Conservation (phyloP, 92 coral and sea anemone genomes). For the Paragorgia papillata region DNA sequence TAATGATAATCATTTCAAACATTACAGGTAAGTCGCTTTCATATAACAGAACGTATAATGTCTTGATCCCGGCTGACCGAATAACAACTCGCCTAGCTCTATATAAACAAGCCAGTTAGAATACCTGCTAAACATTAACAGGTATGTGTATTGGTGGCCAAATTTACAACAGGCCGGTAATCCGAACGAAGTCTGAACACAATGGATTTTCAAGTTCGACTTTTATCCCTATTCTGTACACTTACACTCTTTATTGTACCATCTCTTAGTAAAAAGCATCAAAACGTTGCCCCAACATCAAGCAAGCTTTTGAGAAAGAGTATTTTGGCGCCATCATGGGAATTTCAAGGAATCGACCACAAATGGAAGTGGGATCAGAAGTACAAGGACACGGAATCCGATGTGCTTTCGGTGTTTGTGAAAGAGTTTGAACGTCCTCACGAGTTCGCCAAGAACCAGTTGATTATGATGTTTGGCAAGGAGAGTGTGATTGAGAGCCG, state of each 20-base stretch:
- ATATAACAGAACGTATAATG: too few species aligned
- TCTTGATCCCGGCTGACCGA: too few species aligned
- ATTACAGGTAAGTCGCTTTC: too few species aligned
- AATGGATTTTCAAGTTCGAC: not conserved
- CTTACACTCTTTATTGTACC: not conserved
- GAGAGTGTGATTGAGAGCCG: constrained; percentile 38
- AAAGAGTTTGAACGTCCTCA: constrained; percentile 12
- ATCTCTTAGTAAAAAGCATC: not conserved
- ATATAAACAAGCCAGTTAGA: too few species aligned
- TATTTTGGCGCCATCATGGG: constrained; percentile 29
- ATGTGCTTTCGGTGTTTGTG: constrained; percentile 28
- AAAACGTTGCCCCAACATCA: not conserved
- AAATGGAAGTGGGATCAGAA: constrained; percentile 34
- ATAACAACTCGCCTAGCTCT: too few species aligned
- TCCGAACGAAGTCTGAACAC: not conserved
- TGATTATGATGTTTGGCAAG: constrained; percentile 21
- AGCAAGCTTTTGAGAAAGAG: constrained; percentile 18
- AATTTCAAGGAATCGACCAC: constrained; percentile 34
- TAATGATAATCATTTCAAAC: too few species aligned
- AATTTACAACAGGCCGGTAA: too few species aligned
- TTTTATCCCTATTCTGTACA: not conserved
- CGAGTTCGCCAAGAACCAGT: constrained; percentile 16
- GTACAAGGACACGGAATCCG: constrained; percentile 7
- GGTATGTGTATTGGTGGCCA: not conserved
- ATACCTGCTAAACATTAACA: constrained; percentile 9